Percentiles rank a stretch among this genome's conserved stretches.
Conservation (phyloP, 2,888 invertebrate species). For the Hypomecis punctinalis region DNA sequence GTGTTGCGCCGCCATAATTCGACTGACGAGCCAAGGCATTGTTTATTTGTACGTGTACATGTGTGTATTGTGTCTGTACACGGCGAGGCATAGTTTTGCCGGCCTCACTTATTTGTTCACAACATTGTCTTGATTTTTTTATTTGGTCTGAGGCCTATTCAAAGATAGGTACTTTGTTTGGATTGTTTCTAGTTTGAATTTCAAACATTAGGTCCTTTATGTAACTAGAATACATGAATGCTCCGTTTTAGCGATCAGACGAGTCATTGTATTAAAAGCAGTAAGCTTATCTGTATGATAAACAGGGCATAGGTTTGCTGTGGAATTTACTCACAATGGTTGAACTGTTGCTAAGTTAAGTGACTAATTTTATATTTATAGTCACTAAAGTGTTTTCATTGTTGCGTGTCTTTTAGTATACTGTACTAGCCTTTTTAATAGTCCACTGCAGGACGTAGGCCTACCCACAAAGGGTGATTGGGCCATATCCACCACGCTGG, state of each 20-base stretch:
- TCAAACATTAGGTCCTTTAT: not conserved
- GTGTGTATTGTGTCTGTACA: too few species aligned
- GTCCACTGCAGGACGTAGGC: too few species aligned
- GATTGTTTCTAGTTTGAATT: not conserved
- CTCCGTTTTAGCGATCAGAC: conserved; percentile 4
- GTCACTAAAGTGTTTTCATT: not conserved
- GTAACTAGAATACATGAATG: conserved; percentile 1
- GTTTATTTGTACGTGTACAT: too few species aligned
- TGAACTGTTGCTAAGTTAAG: conserved; percentile 5
- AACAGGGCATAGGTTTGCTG: conserved; percentile 16
- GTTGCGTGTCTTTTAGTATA: not conserved
- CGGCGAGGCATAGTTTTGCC: too few species aligned
- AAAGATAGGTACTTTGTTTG: not conserved
- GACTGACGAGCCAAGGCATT: too few species aligned
- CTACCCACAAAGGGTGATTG: too few species aligned
- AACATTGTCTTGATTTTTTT: too few species aligned
- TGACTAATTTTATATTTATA: not conserved
- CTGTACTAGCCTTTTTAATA: too few species aligned
- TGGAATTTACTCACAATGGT: conserved; percentile 21
- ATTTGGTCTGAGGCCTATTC: too few species aligned
- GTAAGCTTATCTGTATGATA: conserved; percentile 19
- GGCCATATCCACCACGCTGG: too few species aligned
- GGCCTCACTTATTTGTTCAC: too few species aligned
- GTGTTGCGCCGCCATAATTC: too few species aligned
- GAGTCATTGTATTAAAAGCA: conserved; percentile 12